phyloP scores from a whole-genome alignment of 2,113 vertebrate species.

The Oreochromis spilurus region DNA sequence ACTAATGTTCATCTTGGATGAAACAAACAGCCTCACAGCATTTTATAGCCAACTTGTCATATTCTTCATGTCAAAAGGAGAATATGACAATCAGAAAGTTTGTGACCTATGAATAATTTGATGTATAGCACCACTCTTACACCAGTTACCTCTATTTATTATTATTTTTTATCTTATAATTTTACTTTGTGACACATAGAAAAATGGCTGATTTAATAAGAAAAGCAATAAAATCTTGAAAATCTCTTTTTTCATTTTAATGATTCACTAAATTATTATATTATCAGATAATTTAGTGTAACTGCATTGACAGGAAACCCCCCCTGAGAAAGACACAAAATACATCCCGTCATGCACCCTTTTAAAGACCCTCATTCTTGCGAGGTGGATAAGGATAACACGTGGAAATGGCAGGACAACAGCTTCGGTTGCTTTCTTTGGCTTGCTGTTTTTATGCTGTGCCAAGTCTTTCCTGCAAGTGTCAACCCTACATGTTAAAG shows the following conservation, averaged over 20 bases:
- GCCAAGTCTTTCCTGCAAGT: slow-evolving; percentile 4
- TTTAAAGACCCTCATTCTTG: neutral
- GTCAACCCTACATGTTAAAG: slow-evolving; percentile 26
- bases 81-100: neutral
- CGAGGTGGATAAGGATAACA: slow-evolving; percentile 33
- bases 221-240: neutral
- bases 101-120: neutral
- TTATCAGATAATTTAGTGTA: neutral
- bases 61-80: neutral
- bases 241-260: neutral
- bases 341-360: neutral
- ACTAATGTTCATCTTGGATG: neutral
- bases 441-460: slow-evolving; percentile 3
- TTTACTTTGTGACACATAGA: neutral
- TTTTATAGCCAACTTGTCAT: neutral
- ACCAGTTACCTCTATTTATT: neutral
- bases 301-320: neutral
- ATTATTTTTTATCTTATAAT: neutral
- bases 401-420: slow-evolving; percentile 42
- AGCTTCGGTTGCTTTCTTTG: slow-evolving; percentile 63
- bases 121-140: neutral
- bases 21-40: neutral
- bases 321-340: neutral
- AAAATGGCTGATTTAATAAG: neutral
- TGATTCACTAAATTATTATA: neutral